Evolutionary conservation across 2,113 vertebrate genomes (phyloP).

Genomic region (Bubalus kerabau): DNA sequence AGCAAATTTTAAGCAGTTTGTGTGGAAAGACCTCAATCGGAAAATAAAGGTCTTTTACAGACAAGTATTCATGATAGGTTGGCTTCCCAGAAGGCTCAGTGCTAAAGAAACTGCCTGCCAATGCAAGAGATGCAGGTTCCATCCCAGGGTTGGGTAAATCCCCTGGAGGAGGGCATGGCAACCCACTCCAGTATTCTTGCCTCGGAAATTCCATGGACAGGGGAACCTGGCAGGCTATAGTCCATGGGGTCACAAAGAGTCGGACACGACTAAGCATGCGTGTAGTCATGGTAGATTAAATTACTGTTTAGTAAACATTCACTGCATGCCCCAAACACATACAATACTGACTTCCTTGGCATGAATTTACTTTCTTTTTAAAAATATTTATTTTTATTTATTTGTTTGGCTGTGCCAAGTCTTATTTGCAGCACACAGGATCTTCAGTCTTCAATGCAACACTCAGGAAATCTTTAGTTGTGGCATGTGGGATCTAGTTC

Average conservation of each 20-base stretch:
- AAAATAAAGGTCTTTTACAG: constrained; percentile 8
- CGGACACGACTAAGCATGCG: rapidly evolving
- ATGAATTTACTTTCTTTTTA: background rate
- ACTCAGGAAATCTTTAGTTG: background rate
- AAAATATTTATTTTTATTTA: background rate
- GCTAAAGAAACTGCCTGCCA: background rate
- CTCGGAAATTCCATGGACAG: background rate
- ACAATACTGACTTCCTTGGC: background rate
- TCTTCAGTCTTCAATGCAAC: background rate
- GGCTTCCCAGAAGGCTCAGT: background rate
- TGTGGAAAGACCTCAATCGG: background rate
- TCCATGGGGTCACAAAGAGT: background rate
- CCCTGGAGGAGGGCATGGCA: background rate
- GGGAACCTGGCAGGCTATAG: background rate
- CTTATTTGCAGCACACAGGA: background rate
- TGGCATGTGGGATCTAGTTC: background rate
- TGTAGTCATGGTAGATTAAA: background rate
- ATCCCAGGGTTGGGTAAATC: background rate
- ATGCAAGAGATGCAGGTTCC: background rate
- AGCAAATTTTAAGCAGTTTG: background rate
- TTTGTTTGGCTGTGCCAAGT: background rate
- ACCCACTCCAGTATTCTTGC: background rate
- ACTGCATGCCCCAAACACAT: background rate
- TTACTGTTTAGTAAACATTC: background rate
- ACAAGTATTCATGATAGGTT: background rate